Evolutionary conservation across 2,797 vertebrate species (phyloP).

Genomic region (Typhlichthys eigenmanni): DNA sequence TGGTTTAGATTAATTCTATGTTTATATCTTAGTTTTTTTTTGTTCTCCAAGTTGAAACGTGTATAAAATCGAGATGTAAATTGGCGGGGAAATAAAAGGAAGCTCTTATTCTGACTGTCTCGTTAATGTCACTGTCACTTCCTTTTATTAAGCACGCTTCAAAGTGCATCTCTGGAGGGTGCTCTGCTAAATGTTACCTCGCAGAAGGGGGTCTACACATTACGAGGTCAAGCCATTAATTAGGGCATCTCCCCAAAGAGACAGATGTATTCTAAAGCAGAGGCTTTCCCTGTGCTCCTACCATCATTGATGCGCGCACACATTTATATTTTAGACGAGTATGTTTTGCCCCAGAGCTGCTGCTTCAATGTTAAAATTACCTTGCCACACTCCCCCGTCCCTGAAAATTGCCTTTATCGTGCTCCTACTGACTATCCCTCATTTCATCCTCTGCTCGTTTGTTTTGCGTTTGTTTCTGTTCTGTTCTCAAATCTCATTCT

Average conservation of each 20-base stretch:
- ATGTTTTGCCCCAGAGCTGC: conserved; percentile 60
- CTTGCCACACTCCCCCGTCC: conserved; percentile 38
- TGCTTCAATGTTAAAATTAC: conserved; percentile 56
- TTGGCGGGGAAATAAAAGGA: conserved; percentile 72
- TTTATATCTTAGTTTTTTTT: conserved; percentile 61
- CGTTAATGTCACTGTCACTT: conserved; percentile 68
- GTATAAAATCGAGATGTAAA: conserved; percentile 69
- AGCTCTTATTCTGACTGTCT: conserved; percentile 50
- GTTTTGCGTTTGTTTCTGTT: conserved; percentile 7
- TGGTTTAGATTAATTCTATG: conserved; percentile 54
- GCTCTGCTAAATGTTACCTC: conserved; percentile 78
- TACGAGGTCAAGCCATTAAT: conserved; percentile 81
- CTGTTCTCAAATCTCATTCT: conserved; percentile 28
- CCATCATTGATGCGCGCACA: conserved; percentile 51
- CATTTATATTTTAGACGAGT: conserved; percentile 62
- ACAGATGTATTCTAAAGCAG: conserved; percentile 65
- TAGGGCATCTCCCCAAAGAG: conserved; percentile 75
- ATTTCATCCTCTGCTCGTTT: conserved; percentile 25
- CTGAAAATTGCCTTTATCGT: conserved; percentile 48
- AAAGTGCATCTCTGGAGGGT: conserved; percentile 69
- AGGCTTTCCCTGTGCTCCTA: conserved; percentile 63
- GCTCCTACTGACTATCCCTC: conserved; percentile 21
- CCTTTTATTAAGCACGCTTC: conserved; percentile 68
- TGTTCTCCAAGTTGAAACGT: conserved; percentile 56
- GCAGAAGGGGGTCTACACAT: conserved; percentile 70